A percentile compares a stretch with the other conserved stretches of the same genome.
These are phyloP conservation scores for Araneus ventricosus DNA, from an alignment of 1,140 invertebrate genomes.

Conservation along the genomic window DNA sequence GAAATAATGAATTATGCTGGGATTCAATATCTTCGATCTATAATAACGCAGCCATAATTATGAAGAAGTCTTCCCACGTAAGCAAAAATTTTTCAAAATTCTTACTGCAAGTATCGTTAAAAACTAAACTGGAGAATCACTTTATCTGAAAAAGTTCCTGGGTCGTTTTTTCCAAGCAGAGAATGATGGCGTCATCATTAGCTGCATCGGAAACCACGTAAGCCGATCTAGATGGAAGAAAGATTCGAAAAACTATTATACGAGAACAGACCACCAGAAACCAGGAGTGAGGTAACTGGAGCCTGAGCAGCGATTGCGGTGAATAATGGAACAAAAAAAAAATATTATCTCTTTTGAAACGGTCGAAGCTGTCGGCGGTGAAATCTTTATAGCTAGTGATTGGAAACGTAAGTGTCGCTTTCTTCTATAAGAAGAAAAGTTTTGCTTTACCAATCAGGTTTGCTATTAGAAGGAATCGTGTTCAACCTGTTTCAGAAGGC, in stretches of 20 bases:
- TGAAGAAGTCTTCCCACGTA: background rate
- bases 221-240: background rate
- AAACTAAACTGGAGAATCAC: background rate
- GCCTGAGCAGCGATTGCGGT: background rate
- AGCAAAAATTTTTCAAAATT: background rate
- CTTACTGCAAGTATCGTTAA: background rate
- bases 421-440: background rate
- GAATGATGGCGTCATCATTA: conserved; percentile 12
- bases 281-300: background rate
- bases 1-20: no score
- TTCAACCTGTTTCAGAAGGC: background rate
- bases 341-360: background rate
- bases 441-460: background rate
- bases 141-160: background rate
- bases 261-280: background rate
- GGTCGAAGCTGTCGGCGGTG: background rate
- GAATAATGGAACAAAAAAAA: background rate
- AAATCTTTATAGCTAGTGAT: background rate
- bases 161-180: background rate
- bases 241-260: background rate
- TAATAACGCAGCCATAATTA: background rate
- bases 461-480: background rate
- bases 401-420: background rate
- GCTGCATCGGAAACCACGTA: conserved; percentile 11
- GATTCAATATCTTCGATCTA: no score